Conservation (phyloP, 2,888 invertebrate species). For the Prenolepis imparis region DNA sequence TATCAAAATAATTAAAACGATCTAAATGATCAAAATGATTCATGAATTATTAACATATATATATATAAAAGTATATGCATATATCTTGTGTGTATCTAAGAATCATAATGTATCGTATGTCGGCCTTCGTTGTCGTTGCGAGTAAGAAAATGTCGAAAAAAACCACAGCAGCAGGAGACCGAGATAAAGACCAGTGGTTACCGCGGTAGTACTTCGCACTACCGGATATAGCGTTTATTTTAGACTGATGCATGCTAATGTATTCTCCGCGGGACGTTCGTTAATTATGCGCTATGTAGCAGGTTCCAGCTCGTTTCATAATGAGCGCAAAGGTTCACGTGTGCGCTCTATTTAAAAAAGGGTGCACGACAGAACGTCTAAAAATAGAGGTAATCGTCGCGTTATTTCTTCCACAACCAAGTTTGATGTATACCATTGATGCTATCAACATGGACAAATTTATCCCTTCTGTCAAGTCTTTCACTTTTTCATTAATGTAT, state of each 20-base stretch:
- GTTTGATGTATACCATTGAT: background rate
- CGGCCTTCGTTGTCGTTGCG: slow-evolving; percentile 21
- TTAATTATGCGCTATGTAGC: slow-evolving; percentile 70
- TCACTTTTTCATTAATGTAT: no score
- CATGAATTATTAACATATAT: no score
- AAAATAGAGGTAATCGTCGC: background rate
- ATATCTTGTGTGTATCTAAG: background rate
- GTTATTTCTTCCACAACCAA: background rate
- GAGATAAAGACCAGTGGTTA: slow-evolving; percentile 42
- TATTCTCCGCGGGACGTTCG: slow-evolving; percentile 64
- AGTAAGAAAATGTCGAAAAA: slow-evolving; percentile 29
- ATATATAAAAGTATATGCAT: background rate
- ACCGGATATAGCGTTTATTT: slow-evolving; percentile 72
- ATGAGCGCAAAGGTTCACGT: slow-evolving; percentile 27
- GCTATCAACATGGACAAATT: background rate
- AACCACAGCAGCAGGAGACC: slow-evolving; percentile 10
- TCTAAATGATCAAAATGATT: no score
- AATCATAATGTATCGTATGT: background rate
- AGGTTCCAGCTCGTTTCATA: slow-evolving; percentile 13
- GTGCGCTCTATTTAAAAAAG: slow-evolving; percentile 11
- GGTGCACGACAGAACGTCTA: background rate
- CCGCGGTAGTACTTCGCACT: slow-evolving; percentile 33
- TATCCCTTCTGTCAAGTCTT: no score
- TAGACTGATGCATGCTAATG: slow-evolving; percentile 73
- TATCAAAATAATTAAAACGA: no score